These are phyloP conservation scores for Sminthurinus aureus DNA, from an alignment of 2,888 invertebrate genomes.

Conservation along the genomic window DNA sequence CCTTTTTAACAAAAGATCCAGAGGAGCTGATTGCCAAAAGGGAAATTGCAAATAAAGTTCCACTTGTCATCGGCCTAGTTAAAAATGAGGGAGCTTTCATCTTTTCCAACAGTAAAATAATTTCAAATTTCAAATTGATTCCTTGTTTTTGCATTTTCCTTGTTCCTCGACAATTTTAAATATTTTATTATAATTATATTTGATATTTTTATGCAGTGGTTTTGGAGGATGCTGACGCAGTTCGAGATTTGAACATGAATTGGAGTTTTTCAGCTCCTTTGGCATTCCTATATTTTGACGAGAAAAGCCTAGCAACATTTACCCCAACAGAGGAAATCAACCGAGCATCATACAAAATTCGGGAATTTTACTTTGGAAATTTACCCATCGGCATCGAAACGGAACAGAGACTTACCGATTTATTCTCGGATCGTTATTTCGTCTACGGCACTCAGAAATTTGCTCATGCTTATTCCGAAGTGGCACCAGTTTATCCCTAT, in stretches of 20 bases:
- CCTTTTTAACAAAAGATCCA: too few relatives aligned
- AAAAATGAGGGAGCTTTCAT: too few relatives aligned
- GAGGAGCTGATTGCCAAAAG: too few relatives aligned
- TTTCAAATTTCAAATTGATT: too few relatives aligned
- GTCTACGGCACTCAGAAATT: constrained; percentile 37
- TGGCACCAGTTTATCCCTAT: constrained; percentile 50
- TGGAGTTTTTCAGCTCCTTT: constrained; percentile 18
- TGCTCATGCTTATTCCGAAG: constrained; percentile 40
- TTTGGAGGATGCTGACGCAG: too few relatives aligned
- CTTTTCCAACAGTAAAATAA: too few relatives aligned
- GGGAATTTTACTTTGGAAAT: constrained; percentile 28
- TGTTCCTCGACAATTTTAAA: too few relatives aligned
- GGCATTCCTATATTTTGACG: neutral
- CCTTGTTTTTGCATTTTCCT: too few relatives aligned
- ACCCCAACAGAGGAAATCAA: neutral
- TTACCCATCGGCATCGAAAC: constrained; percentile 10
- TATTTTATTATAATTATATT: too few relatives aligned
- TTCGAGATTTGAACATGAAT: constrained; percentile 20
- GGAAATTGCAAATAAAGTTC: too few relatives aligned
- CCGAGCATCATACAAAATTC: constrained; percentile 19
- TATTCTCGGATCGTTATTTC: constrained; percentile 49
- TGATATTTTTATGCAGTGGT: too few relatives aligned
- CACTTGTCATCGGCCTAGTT: too few relatives aligned
- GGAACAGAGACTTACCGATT: constrained; percentile 24
- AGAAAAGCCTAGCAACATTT: neutral